These are phyloP conservation scores for Pomatostomus ruficeps DNA, from an alignment of 2,113 vertebrate species.

Conservation along the genomic window DNA sequence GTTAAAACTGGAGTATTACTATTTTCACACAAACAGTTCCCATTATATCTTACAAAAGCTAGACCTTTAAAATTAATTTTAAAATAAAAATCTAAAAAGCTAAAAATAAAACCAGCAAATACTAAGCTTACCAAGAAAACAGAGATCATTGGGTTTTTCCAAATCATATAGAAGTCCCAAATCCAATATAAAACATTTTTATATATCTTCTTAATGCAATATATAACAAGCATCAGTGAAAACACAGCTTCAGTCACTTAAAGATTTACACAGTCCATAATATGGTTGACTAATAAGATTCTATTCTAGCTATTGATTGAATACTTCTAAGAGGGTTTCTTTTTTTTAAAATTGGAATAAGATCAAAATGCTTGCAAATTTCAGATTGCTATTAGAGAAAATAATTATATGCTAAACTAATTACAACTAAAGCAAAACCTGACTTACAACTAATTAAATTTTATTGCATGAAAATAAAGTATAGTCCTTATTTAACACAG, in stretches of 20 bases:
- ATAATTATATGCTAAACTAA: slow-evolving; percentile 78
- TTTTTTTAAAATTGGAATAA: slow-evolving; percentile 59
- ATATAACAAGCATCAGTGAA: background rate
- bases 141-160: background rate
- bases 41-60: background rate
- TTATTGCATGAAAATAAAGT: slow-evolving; percentile 69
- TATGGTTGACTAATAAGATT: slow-evolving; percentile 54
- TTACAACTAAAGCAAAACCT: slow-evolving; percentile 72
- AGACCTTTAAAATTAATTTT: background rate
- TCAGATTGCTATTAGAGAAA: slow-evolving; percentile 69
- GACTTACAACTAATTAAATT: slow-evolving; percentile 75
- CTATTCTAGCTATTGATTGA: slow-evolving; percentile 48
- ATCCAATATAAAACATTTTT: background rate
- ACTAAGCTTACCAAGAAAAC: background rate
- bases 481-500: slow-evolving; percentile 64
- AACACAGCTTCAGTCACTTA: background rate
- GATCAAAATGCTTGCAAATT: slow-evolving; percentile 71
- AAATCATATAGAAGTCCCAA: background rate
- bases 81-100: background rate
- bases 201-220: background rate
- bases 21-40: background rate
- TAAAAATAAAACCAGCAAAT: background rate
- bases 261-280: slow-evolving; percentile 42
- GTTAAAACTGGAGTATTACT: background rate
- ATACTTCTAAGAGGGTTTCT: slow-evolving; percentile 15